These are phyloP conservation scores for Acomys russatus DNA, from an alignment of 2,797 vertebrate genomes.

Conservation along the genomic window DNA sequence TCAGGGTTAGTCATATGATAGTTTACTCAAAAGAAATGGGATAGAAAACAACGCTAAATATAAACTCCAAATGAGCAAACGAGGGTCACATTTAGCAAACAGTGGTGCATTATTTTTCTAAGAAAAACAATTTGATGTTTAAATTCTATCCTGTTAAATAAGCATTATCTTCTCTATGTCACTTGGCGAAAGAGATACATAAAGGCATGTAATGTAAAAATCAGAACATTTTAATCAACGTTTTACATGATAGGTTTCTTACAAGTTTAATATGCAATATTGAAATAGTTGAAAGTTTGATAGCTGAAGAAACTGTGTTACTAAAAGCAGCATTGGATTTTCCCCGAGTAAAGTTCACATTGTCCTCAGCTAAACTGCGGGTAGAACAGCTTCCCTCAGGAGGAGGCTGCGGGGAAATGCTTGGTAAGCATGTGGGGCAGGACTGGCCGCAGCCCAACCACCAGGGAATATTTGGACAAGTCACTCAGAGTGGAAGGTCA, in stretches of 20 bases:
- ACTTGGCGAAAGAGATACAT: constrained; percentile 22
- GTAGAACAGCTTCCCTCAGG: neutral
- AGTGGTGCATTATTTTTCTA: constrained; percentile 23
- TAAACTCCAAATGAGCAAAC: constrained; percentile 50
- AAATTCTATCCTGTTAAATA: constrained; percentile 45
- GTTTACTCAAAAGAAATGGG: constrained; percentile 47
- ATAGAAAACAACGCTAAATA: constrained; percentile 40
- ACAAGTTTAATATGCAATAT: neutral
- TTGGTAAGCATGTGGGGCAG: neutral
- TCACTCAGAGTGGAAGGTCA: neutral
- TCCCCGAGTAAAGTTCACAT: neutral
- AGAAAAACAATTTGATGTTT: constrained; percentile 46
- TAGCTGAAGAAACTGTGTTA: constrained; percentile 55
- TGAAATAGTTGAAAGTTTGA: constrained; percentile 37
- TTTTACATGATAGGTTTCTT: constrained; percentile 51
- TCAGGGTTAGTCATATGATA: neutral
- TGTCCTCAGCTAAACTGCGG: constrained; percentile 20
- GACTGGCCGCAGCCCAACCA: neutral
- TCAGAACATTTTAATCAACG: constrained; percentile 31
- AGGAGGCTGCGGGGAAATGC: neutral
- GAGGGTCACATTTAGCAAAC: constrained; percentile 10
- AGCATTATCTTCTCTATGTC: constrained; percentile 10
- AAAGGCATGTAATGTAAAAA: neutral
- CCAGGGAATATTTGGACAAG: neutral
- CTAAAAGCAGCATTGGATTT: neutral